A percentile compares a stretch with the other conserved stretches of the same genome.
Conservation (phyloP, 2,888 invertebrate species). For the Melanotus villosus region DNA sequence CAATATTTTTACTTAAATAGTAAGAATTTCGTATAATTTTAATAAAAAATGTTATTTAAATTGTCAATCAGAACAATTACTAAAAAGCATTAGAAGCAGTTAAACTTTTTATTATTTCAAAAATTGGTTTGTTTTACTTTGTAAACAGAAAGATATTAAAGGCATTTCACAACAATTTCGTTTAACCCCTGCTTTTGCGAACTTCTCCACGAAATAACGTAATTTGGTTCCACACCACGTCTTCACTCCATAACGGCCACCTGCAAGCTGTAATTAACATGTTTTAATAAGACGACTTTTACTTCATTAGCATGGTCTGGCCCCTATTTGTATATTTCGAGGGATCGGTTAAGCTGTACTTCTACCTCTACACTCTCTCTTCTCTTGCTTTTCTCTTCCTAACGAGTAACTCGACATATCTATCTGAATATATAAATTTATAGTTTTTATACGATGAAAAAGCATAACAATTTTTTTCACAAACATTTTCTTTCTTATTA, state of each 20-base stretch:
- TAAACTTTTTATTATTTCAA: conserved; percentile 20
- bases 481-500: too few species aligned
- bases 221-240: conserved; percentile 55
- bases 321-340: conserved; percentile 37
- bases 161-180: conserved; percentile 34
- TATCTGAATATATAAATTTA: background rate
- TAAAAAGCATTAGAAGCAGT: background rate
- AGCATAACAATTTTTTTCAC: too few species aligned
- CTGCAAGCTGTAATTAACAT: conserved; percentile 55
- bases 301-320: conserved; percentile 50
- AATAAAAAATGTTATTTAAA: too few species aligned
- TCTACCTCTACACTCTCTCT: conserved; percentile 4
- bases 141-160: conserved; percentile 36
- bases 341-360: conserved; percentile 30
- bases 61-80: too few species aligned
- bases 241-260: conserved; percentile 53
- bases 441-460: too few species aligned
- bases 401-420: background rate
- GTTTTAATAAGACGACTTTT: conserved; percentile 51
- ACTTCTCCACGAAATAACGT: conserved; percentile 42
- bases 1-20: too few species aligned
- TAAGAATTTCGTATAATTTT: background rate
- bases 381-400: background rate
- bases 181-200: conserved; percentile 37
- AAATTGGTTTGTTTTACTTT: conserved; percentile 31